Evolutionary conservation across 2,797 vertebrate species (phyloP).

Genomic region (Diplodus puntazzo): DNA sequence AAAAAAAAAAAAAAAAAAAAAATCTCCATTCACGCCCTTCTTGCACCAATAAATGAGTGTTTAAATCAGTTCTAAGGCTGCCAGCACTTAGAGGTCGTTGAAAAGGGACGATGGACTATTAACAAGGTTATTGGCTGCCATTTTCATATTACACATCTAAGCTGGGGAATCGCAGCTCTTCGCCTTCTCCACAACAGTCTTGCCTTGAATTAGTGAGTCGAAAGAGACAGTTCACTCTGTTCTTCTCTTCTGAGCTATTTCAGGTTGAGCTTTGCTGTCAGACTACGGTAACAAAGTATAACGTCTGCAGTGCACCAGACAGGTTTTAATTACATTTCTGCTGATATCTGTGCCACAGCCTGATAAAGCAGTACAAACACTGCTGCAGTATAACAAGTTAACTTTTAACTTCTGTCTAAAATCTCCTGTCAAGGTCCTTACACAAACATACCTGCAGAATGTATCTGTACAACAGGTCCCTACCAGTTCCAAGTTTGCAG

Average conservation of each 20-base stretch:
- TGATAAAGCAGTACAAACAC: constrained; percentile 66
- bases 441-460: constrained; percentile 27
- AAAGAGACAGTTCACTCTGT: constrained; percentile 76
- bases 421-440: constrained; percentile 44
- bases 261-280: constrained; percentile 74
- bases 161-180: constrained; percentile 52
- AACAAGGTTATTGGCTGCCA: constrained; percentile 63
- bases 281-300: constrained; percentile 70
- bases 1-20: constrained; percentile 28
- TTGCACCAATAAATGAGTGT: constrained; percentile 61
- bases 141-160: constrained; percentile 65
- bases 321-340: constrained; percentile 77
- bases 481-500: not conserved
- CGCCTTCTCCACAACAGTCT: constrained; percentile 58
- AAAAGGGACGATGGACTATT: constrained; percentile 41
- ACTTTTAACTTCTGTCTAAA: constrained; percentile 59
- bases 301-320: constrained; percentile 66
- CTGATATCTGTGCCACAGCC: constrained; percentile 67
- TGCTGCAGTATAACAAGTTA: constrained; percentile 50
- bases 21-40: constrained; percentile 32
- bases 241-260: constrained; percentile 75
- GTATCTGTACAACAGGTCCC: constrained; percentile 13
- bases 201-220: constrained; percentile 75
- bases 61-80: constrained; percentile 58
- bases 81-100: constrained; percentile 37